phyloP scores from a whole-genome alignment of 2,888 invertebrate genomes.

The Odontocerum albicorne region DNA sequence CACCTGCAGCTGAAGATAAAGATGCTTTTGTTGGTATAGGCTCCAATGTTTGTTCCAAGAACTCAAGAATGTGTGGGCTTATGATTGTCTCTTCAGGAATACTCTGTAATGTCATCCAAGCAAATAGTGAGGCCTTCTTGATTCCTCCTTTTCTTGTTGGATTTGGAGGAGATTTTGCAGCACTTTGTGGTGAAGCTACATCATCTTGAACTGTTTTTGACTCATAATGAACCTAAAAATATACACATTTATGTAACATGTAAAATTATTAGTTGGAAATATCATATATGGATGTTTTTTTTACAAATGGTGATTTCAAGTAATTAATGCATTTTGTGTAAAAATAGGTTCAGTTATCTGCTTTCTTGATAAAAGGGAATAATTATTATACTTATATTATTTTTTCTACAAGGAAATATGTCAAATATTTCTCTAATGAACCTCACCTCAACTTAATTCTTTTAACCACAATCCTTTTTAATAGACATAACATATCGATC shows the following conservation, averaged over 20 bases:
- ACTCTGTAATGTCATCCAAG: conserved; percentile 95
- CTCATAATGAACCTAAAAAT: conserved; percentile 71
- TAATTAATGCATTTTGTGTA: no score
- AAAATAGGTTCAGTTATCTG: no score
- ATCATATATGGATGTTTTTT: not conserved
- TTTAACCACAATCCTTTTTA: no score
- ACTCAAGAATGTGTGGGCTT: conserved; percentile 95
- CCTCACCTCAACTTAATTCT: no score
- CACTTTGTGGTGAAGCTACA: conserved; percentile 49
- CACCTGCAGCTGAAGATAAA: conserved; percentile 46
- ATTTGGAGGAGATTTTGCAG: conserved; percentile 36
- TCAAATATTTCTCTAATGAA: no score
- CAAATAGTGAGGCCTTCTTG: conserved; percentile 88
- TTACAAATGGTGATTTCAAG: no score
- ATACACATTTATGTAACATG: not conserved
- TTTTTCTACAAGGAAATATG: no score
- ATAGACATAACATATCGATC: no score
- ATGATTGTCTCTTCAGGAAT: conserved; percentile 98
- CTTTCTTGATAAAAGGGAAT: no score
- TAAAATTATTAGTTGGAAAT: not conserved
- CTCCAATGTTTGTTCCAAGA: conserved; percentile 94
- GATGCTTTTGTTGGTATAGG: conserved; percentile 79
- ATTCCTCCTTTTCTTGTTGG: conserved; percentile 60
- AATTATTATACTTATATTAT: no score
- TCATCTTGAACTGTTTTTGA: conserved; percentile 73